phyloP scores from a whole-genome alignment of 2,888 invertebrate genomes.

The Caenorhabditis wallacei region DNA sequence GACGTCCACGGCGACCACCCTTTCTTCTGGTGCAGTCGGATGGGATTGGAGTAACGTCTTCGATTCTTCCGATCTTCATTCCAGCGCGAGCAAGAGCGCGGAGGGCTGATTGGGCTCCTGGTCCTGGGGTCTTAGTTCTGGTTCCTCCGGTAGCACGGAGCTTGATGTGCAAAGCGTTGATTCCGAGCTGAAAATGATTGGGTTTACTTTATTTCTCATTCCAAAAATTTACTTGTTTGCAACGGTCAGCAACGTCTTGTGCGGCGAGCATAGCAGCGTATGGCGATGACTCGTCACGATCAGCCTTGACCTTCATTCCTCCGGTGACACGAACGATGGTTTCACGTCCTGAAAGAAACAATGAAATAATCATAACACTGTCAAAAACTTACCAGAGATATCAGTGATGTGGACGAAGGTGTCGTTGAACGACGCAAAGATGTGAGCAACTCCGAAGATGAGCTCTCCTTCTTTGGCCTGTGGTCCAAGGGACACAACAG shows the following conservation, averaged over 20 bases:
- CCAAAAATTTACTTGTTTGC: slow-evolving; percentile 91
- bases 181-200: slow-evolving; percentile 86
- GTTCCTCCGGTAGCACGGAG: slow-evolving; percentile 96
- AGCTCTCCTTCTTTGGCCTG: slow-evolving; percentile 90
- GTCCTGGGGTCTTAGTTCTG: slow-evolving; percentile 86
- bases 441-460: slow-evolving; percentile 99
- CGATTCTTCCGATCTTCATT: slow-evolving; percentile 99
- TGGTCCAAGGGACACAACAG: slow-evolving; percentile 89
- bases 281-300: slow-evolving; percentile 99
- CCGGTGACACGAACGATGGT: slow-evolving; percentile 90
- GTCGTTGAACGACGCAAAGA: slow-evolving; percentile 99
- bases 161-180: slow-evolving; percentile 98
- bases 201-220: background rate
- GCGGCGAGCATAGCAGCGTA: slow-evolving; percentile 99
- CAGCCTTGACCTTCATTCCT: slow-evolving; percentile 99
- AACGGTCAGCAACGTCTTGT: slow-evolving; percentile 99
- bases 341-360: slow-evolving; percentile 84
- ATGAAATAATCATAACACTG: slow-evolving; percentile 1
- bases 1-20: slow-evolving; percentile 99
- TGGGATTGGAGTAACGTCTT: slow-evolving; percentile 99
- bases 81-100: slow-evolving; percentile 97
- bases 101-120: slow-evolving; percentile 96
- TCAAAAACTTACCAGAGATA: slow-evolving; percentile 90
- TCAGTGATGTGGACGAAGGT: slow-evolving; percentile 99
- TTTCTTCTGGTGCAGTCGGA: slow-evolving; percentile 99